Conservation (phyloP, 2,113 vertebrate species). For the Progne subis region DNA sequence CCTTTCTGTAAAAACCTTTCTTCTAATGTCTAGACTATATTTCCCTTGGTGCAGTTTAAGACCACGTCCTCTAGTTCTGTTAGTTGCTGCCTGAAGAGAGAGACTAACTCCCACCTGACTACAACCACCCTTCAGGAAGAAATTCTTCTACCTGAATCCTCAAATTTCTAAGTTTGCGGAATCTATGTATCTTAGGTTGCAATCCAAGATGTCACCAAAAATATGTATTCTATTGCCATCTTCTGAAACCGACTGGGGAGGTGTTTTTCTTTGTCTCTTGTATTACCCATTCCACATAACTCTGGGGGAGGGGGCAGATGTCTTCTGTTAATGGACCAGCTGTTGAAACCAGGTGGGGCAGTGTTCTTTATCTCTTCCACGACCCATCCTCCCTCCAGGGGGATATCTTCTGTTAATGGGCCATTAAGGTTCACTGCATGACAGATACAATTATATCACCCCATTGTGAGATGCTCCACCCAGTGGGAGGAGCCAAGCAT, state of each 20-base stretch:
- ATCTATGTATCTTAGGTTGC: background rate
- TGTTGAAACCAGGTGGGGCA: background rate
- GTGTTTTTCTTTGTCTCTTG: background rate
- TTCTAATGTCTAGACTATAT: too few relatives aligned
- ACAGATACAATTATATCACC: background rate
- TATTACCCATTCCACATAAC: background rate
- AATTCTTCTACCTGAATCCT: background rate
- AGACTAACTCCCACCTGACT: too few relatives aligned
- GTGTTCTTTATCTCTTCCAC: background rate
- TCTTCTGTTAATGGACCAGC: background rate
- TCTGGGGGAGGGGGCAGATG: background rate
- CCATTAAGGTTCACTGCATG: background rate
- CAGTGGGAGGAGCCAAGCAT: background rate
- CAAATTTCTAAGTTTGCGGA: background rate
- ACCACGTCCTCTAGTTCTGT: too few relatives aligned
- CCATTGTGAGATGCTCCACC: background rate
- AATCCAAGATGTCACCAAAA: background rate
- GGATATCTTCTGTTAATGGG: background rate
- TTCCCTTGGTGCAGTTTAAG: too few relatives aligned
- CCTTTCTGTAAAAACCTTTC: too few relatives aligned
- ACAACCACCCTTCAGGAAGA: too few relatives aligned
- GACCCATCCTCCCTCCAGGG: background rate
- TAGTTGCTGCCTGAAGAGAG: too few relatives aligned
- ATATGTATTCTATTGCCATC: background rate
- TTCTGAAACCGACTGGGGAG: background rate